Conservation (phyloP, 2,888 invertebrate species). For the Tenthredo mesomela region DNA sequence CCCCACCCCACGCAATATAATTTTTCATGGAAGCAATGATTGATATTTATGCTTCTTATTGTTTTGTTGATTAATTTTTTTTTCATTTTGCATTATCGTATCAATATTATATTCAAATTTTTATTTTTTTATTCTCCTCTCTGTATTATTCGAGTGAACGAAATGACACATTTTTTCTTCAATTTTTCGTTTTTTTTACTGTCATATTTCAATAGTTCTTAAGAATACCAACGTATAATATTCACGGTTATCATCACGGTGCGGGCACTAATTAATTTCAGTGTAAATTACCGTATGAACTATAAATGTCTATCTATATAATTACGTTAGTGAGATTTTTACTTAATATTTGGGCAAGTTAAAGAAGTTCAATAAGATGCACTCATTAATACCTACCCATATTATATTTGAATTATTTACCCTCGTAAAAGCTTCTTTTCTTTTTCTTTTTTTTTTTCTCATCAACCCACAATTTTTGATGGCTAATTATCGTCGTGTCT, state of each 20-base stretch:
- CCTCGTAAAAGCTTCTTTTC: neutral
- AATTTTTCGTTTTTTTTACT: neutral
- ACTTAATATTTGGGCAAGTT: neutral
- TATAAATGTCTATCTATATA: neutral
- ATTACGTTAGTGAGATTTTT: neutral
- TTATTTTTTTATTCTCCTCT: conserved; percentile 28
- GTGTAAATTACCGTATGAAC: neutral
- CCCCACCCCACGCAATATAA: neutral
- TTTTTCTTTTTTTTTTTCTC: too few species aligned
- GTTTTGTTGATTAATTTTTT: neutral
- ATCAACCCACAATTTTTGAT: too few species aligned
- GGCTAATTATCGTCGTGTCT: too few species aligned
- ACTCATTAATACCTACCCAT: neutral
- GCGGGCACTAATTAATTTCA: neutral
- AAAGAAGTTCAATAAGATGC: neutral
- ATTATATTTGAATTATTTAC: neutral
- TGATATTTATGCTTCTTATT: neutral
- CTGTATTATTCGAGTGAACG: conserved; percentile 60
- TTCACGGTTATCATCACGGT: conserved; percentile 11
- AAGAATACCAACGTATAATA: neutral
- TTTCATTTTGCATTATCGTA: neutral
- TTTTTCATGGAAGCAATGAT: neutral
- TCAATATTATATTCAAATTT: conserved; percentile 5
- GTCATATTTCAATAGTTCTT: neutral
- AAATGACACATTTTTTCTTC: too few species aligned